These are phyloP conservation scores for Hoplodrina ambigua DNA, from an alignment of 2,888 invertebrate genomes.

Conservation along the genomic window DNA sequence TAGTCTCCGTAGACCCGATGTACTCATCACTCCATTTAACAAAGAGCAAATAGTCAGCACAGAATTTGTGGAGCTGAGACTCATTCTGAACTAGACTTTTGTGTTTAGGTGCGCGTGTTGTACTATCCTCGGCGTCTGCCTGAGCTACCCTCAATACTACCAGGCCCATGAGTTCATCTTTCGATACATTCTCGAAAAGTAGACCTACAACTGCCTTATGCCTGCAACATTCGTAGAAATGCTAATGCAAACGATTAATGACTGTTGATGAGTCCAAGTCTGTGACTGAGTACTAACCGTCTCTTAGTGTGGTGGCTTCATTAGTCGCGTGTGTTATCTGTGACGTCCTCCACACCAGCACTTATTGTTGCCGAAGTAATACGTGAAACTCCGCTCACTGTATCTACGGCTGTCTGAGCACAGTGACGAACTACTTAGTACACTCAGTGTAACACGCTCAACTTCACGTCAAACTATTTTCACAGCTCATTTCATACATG, in stretches of 20 bases:
- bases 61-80: conserved; percentile 11
- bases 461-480: conserved; percentile 31
- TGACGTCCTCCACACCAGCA: conserved; percentile 1
- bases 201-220: neutral
- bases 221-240: conserved; percentile 22
- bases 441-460: conserved; percentile 3
- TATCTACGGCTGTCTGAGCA: neutral
- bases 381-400: conserved; percentile 10
- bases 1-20: too few relatives aligned
- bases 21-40: too few relatives aligned
- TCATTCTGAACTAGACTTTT: neutral
- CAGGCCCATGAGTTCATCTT: neutral
- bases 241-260: conserved; percentile 4
- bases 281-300: conserved; percentile 1
- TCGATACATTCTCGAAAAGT: neutral
- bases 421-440: conserved; percentile 2
- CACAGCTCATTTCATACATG: conserved; percentile 49
- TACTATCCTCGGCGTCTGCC: neutral
- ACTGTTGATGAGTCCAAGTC: conserved; percentile 8
- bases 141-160: neutral
- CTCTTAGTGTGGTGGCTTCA: conserved; percentile 11
- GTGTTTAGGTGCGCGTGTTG: neutral
- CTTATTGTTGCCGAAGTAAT: conserved; percentile 10
- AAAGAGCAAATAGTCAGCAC: neutral
- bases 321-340: conserved; percentile 22